Evolutionary conservation across 2,888 invertebrate genomes (phyloP), one percentile per base, ranked within the genome.

Genomic region (Mythimna ferrago): DNA sequence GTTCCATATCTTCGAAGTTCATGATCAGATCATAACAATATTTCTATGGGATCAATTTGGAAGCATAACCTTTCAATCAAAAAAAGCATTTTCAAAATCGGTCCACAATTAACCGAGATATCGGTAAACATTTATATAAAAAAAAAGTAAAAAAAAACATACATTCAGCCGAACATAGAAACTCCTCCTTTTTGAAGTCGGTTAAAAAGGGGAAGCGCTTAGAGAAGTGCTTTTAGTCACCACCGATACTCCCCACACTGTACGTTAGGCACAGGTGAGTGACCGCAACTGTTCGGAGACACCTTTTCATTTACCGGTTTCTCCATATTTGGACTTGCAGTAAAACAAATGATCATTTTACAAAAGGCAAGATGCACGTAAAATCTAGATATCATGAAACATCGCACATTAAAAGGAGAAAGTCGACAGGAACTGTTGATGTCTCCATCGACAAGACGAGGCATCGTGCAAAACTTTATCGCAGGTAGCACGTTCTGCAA

Each of bases 371-470:
- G 48, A 66, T 44, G 10, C 66, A 63, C 69, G 44, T 67, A 64
- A 51, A 48, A 67, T 69, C 57, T 76, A 57, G 66, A 76, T 80
- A 69, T 71, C 60, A 56, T 57, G 53, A 54, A 54, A 60, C 35
- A 76, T 75, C 60, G 57, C 58, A 74, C 57, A 77, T 78, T 76
- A 79, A 78, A 78, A 73, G 66, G 82, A 79, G 82, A 88, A 86
- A 88, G 81, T 80, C 71, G 41, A 54, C 71, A 73, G 71, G 71
- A 71, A 71, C 57, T 60, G 62, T 62, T 69, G 76, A 73, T 73
- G 76, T 74, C 67, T 80, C 64, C 67, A 83, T 78, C 76, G 78
- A 81, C 60, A 65, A 70, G 19, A 68, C 56, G 77, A 77, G 61
- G 77, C 66, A 77, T 75, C 61, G 64, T 66, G 70, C 73, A 70